These are phyloP conservation scores for Zaprionus obscuricornis DNA, from an alignment of 2,888 invertebrate genomes.

Conservation along the genomic window DNA sequence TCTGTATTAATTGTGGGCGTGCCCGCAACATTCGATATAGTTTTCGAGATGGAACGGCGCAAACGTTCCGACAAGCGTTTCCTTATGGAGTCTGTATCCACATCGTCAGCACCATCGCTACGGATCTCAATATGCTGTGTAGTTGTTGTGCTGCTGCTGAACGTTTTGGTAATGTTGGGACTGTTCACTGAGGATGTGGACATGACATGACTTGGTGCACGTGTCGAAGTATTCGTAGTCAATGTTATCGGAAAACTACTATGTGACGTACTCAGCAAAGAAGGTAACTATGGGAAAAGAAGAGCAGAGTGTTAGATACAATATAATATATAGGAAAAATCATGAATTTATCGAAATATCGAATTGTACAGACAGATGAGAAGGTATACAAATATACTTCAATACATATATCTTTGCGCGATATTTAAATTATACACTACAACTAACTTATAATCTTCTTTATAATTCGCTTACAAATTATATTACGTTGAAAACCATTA, in stretches of 20 bases:
- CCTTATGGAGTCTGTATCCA: constrained; percentile 74
- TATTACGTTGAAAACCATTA: no score
- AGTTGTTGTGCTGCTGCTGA: constrained; percentile 68
- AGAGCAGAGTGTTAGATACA: no score
- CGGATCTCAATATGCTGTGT: constrained; percentile 79
- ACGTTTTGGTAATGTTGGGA: constrained; percentile 59
- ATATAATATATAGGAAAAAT: no score
- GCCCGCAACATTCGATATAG: constrained; percentile 60
- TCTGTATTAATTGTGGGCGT: constrained; percentile 61
- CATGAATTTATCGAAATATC: no score
- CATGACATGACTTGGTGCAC: constrained; percentile 45
- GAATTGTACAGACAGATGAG: no score
- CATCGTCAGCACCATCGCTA: constrained; percentile 55
- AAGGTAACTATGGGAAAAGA: constrained; percentile 27
- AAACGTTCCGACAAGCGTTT: constrained; percentile 79
- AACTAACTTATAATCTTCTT: no score
- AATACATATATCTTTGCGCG: no score
- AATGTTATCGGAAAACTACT: constrained; percentile 69
- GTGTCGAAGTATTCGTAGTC: constrained; percentile 72
- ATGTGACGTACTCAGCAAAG: no score
- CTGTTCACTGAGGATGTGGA: constrained; percentile 74
- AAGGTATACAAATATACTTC: no score
- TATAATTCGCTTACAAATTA: no score
- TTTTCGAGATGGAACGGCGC: constrained; percentile 81
- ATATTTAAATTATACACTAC: no score